Conservation (phyloP, 2,888 invertebrate genomes). For the Opisthograptis luteolata region DNA sequence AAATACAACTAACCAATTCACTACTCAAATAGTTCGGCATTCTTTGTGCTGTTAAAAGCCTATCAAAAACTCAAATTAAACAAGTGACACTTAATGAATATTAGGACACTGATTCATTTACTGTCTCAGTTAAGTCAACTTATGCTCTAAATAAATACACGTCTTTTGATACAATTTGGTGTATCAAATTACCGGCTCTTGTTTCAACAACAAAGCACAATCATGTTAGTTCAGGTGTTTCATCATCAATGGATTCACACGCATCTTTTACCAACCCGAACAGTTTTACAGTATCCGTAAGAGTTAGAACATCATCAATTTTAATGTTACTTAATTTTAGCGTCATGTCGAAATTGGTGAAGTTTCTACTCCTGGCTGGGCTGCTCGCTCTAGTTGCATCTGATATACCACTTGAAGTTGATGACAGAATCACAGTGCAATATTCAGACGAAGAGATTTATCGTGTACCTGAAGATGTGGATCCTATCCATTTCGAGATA, state of each 20-base stretch:
- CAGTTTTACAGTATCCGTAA: not conserved
- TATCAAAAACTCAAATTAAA: too few species aligned
- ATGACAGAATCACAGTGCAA: slow-evolving; percentile 37
- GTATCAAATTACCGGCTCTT: slow-evolving; percentile 8
- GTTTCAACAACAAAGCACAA: slow-evolving; percentile 1
- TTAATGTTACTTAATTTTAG: slow-evolving; percentile 32
- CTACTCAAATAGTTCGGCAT: too few species aligned
- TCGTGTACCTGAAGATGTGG: slow-evolving; percentile 72
- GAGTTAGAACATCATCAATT: not conserved
- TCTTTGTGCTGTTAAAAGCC: too few species aligned
- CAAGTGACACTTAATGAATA: too few species aligned
- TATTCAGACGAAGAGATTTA: slow-evolving; percentile 41
- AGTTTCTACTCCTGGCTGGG: slow-evolving; percentile 52
- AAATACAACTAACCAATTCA: too few species aligned
- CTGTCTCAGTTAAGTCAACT: too few species aligned
- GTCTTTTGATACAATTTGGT: slow-evolving; percentile 10
- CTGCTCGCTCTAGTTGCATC: slow-evolving; percentile 50
- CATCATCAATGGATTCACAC: not conserved
- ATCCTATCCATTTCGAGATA: slow-evolving; percentile 80
- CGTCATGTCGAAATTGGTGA: slow-evolving; percentile 48
- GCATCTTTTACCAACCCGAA: not conserved
- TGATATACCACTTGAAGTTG: slow-evolving; percentile 62
- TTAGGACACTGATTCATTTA: too few species aligned
- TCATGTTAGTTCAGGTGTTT: slow-evolving; percentile 20
- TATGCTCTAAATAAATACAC: slow-evolving; percentile 4